Conservation (phyloP, 2,797 vertebrate genomes). For the Pseudopleuronectes americanus region DNA sequence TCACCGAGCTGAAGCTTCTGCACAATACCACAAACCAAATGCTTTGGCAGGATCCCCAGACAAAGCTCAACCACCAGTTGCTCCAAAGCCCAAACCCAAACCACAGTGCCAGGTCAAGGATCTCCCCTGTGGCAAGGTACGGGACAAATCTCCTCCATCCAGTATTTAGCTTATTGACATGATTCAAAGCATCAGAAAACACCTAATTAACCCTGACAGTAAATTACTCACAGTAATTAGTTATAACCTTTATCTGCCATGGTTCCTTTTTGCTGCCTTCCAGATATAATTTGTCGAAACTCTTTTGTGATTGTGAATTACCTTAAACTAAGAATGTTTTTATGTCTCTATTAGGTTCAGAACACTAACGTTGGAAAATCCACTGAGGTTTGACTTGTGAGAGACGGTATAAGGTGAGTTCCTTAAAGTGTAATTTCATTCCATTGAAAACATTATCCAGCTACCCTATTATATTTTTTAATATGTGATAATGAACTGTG, state of each 20-base stretch:
- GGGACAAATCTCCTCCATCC: not conserved
- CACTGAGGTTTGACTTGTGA: constrained; percentile 80
- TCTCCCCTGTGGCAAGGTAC: constrained; percentile 66
- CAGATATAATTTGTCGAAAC: not conserved
- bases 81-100: constrained; percentile 57
- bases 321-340: not conserved
- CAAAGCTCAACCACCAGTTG: constrained; percentile 43
- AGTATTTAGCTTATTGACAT: not conserved
- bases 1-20: constrained; percentile 24
- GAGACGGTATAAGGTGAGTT: constrained; percentile 40
- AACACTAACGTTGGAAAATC: constrained; percentile 69
- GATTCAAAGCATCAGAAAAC: not conserved
- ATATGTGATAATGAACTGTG: no score
- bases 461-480: not conserved
- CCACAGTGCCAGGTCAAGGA: constrained; percentile 44
- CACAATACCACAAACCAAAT: constrained; percentile 34
- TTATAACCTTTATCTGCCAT: no score
- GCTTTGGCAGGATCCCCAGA: constrained; percentile 18
- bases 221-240: not conserved
- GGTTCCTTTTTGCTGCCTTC: no score
- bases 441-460: not conserved
- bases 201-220: not conserved
- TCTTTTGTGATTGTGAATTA: not conserved
- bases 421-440: not conserved
- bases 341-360: constrained; percentile 62